Percentiles rank a stretch among this genome's conserved stretches.
phyloP scores from a whole-genome alignment of 2,888 invertebrate genomes.

The Apeira syringaria region DNA sequence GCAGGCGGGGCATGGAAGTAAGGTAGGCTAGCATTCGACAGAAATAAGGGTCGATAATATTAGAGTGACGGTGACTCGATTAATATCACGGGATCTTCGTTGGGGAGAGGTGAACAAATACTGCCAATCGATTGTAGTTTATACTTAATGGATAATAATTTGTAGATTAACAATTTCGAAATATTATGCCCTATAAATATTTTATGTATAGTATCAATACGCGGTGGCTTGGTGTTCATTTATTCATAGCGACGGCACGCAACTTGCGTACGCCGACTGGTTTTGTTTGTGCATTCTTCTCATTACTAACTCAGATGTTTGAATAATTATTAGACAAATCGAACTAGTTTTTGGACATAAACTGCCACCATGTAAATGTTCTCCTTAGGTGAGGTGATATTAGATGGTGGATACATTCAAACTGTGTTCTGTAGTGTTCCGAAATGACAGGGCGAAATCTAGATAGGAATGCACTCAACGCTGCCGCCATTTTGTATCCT shows the following conservation, averaged over 20 bases:
- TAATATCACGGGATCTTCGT: constrained; percentile 60
- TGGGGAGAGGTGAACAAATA: constrained; percentile 65
- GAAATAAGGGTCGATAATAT: constrained; percentile 9
- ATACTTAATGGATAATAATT: constrained; percentile 73
- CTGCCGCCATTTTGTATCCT: constrained; percentile 35
- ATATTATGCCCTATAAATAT: constrained; percentile 75
- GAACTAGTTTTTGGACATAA: constrained; percentile 38
- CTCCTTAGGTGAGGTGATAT: constrained; percentile 64
- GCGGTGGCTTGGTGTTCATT: constrained; percentile 50
- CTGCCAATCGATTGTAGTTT: constrained; percentile 82
- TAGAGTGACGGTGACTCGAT: constrained; percentile 30
- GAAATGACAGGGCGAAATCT: constrained; percentile 72
- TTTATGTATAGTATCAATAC: constrained; percentile 72
- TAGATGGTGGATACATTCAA: constrained; percentile 71
- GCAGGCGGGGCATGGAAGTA: neutral
- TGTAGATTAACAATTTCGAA: constrained; percentile 76
- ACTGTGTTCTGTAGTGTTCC: constrained; percentile 81
- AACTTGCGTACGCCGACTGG: constrained; percentile 24
- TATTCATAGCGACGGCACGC: constrained; percentile 24
- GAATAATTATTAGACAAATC: constrained; percentile 21
- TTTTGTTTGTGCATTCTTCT: constrained; percentile 40
- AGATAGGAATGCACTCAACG: constrained; percentile 67
- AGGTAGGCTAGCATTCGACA: constrained; percentile 15
- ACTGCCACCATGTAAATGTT: constrained; percentile 62
- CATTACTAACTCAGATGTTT: constrained; percentile 25